A percentile compares a stretch with the other conserved stretches of the same genome.
Evolutionary conservation across 2,888 invertebrate species (phyloP).

Genomic region (Acrobasis consociella): DNA sequence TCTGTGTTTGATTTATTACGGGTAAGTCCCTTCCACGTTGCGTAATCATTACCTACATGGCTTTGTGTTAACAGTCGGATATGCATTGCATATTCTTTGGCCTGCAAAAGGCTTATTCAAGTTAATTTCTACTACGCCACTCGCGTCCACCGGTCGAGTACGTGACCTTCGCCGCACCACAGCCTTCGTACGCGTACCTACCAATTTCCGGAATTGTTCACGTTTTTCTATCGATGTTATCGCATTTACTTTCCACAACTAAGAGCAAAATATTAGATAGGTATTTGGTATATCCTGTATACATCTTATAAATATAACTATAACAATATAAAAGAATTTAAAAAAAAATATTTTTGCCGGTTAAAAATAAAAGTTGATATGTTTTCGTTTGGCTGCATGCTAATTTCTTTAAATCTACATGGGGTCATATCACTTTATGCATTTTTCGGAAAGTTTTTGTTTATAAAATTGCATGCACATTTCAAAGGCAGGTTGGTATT

Average conservation of each 20-base stretch:
- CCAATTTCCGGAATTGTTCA: not conserved
- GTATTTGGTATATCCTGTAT: not conserved
- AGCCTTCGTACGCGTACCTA: not conserved
- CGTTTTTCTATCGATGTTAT: not conserved
- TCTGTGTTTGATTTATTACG: too few species aligned
- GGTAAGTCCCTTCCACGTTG: too few species aligned
- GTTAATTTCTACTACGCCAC: conserved; percentile 50
- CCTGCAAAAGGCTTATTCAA: conserved; percentile 47
- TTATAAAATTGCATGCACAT: too few species aligned
- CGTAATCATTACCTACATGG: not conserved
- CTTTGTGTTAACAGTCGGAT: not conserved
- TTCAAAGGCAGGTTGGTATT: too few species aligned
- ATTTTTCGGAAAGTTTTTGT: too few species aligned
- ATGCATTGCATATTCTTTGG: conserved; percentile 32
- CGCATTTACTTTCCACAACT: not conserved
- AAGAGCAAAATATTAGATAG: not conserved
- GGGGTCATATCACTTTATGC: too few species aligned
- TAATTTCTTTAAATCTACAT: too few species aligned
- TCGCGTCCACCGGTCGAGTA: conserved; percentile 59
- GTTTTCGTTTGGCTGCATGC: too few species aligned
- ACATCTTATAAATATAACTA: too few species aligned
- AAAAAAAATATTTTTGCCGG: too few species aligned
- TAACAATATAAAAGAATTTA: too few species aligned
- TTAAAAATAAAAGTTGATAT: too few species aligned
- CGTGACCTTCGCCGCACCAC: conserved; percentile 57